Base-by-base conservation (phyloP, 30 jellyfish, hydroid and myxozoan genomes). In the Aurelia sp. region DNA sequence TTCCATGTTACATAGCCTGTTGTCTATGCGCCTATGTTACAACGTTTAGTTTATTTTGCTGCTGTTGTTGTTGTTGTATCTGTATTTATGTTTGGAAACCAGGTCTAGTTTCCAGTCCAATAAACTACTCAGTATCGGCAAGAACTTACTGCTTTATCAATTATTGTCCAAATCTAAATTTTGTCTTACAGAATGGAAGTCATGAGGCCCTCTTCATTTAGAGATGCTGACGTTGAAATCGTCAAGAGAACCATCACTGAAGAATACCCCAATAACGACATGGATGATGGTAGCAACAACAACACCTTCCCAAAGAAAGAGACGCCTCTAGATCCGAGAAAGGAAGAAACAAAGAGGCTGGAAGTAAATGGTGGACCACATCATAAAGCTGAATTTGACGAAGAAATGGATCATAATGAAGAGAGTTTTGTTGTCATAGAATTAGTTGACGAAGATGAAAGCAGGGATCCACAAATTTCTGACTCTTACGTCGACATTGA, bases 371-470 rank as follows among this genome's bases (percentile, higher is more conserved):
- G 50, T 7, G 50, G 50, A 37, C 50, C 50, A 37, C 50, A 37
- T 37, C 50, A 37, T 37, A 5, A 37, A 37, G 50, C 50, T 37
- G 50, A 7, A 59, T 59, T 13, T 17, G 27, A 18, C 1, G 27
- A 59, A 59, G 21, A 18, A 59, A 11, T 59, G 68, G 27, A 17
- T 65, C 33, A 66, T 8, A 51, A 52, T 50, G 82, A 80, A 1
- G 90, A 80, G 52, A 82, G 69, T 66, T 80, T 18, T 52, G 73
- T 80, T 80, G 90, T 80, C 44, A 80, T 80, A 35, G 90, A 80
- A 50, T 62, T 80, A 35, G 47, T 80, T 1, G 90, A 80, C 4
- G 90, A 67, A 47, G 79, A 50, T 3, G 66, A 51, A 52, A 37
- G 50, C 57, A 35, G 55, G 71, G 66, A 11, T 18, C 61, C 6